Evolutionary conservation across 2,888 invertebrate genomes (phyloP).

Genomic region (Zygogramma bicolorata): DNA sequence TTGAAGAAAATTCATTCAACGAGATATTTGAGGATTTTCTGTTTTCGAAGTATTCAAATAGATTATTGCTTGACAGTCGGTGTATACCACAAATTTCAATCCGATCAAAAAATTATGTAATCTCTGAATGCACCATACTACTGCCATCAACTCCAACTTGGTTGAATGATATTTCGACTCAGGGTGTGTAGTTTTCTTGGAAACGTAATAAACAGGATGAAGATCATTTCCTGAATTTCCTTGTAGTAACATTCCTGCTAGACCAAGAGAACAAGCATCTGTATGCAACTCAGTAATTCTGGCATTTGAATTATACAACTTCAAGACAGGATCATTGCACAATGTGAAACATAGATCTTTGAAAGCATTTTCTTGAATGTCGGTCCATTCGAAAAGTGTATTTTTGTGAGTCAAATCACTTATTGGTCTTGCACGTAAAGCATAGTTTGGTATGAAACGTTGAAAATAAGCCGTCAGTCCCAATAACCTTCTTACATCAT

Average conservation of each 20-base stretch:
- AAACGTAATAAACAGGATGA: background rate
- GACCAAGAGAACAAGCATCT: background rate
- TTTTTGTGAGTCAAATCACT: background rate
- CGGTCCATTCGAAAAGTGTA: background rate
- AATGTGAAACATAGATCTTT: background rate
- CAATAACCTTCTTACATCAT: no score
- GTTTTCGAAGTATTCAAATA: slow-evolving; percentile 48
- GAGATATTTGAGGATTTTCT: slow-evolving; percentile 47
- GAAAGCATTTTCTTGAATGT: background rate
- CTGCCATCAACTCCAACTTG: slow-evolving; percentile 50
- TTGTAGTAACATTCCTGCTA: background rate
- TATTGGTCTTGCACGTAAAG: background rate
- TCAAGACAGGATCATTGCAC: background rate
- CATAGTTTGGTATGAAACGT: background rate
- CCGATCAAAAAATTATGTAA: slow-evolving; percentile 48
- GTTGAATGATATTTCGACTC: slow-evolving; percentile 45
- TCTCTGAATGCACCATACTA: slow-evolving; percentile 49
- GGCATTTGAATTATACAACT: background rate
- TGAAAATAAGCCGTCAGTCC: background rate
- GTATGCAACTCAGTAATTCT: background rate
- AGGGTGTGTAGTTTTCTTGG: background rate
- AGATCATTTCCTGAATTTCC: background rate
- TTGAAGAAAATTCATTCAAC: slow-evolving; percentile 43
- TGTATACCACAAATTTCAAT: slow-evolving; percentile 50
- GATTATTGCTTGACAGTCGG: slow-evolving; percentile 52